phyloP scores from a whole-genome alignment of 2,113 vertebrate genomes.

The Arizona elegans region DNA sequence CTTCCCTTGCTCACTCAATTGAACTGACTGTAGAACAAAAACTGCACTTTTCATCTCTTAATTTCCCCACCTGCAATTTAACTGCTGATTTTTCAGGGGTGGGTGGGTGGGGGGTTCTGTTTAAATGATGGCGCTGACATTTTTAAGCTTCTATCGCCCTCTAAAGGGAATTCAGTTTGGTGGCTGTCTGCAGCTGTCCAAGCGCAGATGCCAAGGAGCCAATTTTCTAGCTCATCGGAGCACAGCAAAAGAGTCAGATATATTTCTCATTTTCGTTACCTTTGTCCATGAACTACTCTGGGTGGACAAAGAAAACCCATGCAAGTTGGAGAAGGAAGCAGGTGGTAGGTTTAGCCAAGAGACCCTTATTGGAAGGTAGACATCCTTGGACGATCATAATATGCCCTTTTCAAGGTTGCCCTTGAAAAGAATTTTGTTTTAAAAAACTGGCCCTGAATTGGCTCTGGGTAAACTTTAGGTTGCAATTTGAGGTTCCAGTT shows the following conservation, averaged over 20 bases:
- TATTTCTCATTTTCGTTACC: not conserved
- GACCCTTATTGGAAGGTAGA: not conserved
- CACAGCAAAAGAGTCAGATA: not conserved
- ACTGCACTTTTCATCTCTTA: not conserved
- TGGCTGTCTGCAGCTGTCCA: not conserved
- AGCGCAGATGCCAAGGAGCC: not conserved
- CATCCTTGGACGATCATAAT: not conserved
- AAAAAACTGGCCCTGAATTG: not conserved
- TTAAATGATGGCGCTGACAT: not conserved
- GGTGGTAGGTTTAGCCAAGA: not conserved
- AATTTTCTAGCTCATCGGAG: not conserved
- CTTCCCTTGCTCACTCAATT: not conserved
- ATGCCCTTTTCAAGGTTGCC: not conserved
- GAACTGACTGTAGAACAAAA: not conserved
- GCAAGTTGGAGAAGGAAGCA: not conserved
- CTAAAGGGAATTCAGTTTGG: conserved; percentile 44
- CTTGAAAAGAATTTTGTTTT: not conserved
- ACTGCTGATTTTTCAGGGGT: not conserved
- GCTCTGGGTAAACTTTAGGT: not conserved
- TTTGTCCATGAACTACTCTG: not conserved
- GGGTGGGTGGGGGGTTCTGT: not conserved
- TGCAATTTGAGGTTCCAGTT: not conserved
- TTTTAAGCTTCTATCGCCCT: conserved; percentile 57
- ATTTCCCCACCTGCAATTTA: not conserved
- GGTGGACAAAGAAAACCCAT: not conserved